Evolutionary conservation across 2,888 invertebrate genomes (phyloP).

Genomic region (Microdon myrmicae): DNA sequence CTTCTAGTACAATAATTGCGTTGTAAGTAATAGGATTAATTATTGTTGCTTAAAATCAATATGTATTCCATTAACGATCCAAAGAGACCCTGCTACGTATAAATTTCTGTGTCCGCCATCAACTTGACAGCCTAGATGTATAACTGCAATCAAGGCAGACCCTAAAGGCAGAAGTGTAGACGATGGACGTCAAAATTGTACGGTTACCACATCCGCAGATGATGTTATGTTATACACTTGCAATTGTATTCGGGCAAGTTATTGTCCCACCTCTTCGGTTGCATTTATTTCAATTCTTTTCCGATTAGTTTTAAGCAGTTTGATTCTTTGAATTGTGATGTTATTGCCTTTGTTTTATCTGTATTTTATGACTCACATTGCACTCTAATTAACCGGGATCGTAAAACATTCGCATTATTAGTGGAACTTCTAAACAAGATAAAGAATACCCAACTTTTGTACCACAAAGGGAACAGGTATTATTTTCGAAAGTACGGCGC

Average conservation of each 20-base stretch:
- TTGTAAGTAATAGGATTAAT: too few relatives aligned
- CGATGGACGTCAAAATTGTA: constrained; percentile 39
- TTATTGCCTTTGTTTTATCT: background rate
- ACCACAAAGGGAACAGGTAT: constrained; percentile 13
- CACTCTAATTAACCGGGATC: background rate
- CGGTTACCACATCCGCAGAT: constrained; percentile 27
- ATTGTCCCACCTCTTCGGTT: constrained; percentile 47
- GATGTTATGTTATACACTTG: constrained; percentile 37
- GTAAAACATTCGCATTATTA: too few relatives aligned
- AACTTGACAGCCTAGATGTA: too few relatives aligned
- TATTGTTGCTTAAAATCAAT: too few relatives aligned
- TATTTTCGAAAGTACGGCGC: constrained; percentile 23
- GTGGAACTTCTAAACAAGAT: constrained; percentile 3
- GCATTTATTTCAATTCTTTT: constrained; percentile 49
- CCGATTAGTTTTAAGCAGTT: constrained; percentile 27
- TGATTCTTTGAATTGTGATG: constrained; percentile 1
- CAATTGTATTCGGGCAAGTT: constrained; percentile 45
- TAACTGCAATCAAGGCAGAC: too few relatives aligned
- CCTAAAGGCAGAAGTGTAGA: too few relatives aligned
- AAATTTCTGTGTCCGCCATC: too few relatives aligned
- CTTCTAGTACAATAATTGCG: too few relatives aligned
- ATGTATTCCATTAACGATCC: too few relatives aligned
- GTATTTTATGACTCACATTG: constrained; percentile 4
- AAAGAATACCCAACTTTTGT: constrained; percentile 16
- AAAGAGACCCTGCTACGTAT: too few relatives aligned